phyloP scores from a whole-genome alignment of 1,140 invertebrate genomes.

The Drosophila yakuba region DNA sequence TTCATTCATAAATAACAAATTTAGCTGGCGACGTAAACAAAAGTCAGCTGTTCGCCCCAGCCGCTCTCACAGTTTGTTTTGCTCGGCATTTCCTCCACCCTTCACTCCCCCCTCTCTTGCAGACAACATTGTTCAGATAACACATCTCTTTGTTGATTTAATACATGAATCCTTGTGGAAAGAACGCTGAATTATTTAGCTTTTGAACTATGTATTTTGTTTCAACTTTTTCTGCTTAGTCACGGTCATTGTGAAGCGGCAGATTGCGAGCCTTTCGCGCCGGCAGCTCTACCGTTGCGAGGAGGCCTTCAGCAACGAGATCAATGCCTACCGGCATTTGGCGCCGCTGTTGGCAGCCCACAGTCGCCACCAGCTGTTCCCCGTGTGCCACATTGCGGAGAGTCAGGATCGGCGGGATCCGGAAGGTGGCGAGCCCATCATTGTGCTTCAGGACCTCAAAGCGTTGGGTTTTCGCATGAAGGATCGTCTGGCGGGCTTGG shows the following conservation, averaged over 20 bases:
- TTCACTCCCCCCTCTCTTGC: background rate
- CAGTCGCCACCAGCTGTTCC: slow-evolving; percentile 65
- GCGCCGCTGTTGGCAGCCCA: slow-evolving; percentile 69
- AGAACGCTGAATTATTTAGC: too few species aligned
- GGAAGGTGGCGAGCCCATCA: slow-evolving; percentile 61
- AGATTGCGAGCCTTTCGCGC: slow-evolving; percentile 77
- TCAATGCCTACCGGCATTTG: slow-evolving; percentile 72
- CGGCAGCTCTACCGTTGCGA: slow-evolving; percentile 78
- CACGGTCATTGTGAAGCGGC: slow-evolving; percentile 79
- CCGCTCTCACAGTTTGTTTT: slow-evolving; percentile 37
- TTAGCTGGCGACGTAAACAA: slow-evolving; percentile 65
- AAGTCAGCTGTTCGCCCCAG: slow-evolving; percentile 62
- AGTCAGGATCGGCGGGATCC: slow-evolving; percentile 53
- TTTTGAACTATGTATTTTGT: too few species aligned
- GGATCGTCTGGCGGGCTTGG: slow-evolving; percentile 67
- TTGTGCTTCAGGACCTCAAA: slow-evolving; percentile 78
- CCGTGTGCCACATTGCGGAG: slow-evolving; percentile 72
- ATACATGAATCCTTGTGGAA: background rate
- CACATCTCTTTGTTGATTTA: background rate
- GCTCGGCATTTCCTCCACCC: slow-evolving; percentile 26
- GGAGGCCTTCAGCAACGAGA: slow-evolving; percentile 81
- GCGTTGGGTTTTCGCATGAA: slow-evolving; percentile 69
- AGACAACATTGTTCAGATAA: background rate
- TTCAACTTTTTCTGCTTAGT: slow-evolving; percentile 32
- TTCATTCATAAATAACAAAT: slow-evolving; percentile 82